These are phyloP conservation scores for Himalopsyche anomala DNA, from an alignment of 2,888 invertebrate genomes.

Conservation along the genomic window DNA sequence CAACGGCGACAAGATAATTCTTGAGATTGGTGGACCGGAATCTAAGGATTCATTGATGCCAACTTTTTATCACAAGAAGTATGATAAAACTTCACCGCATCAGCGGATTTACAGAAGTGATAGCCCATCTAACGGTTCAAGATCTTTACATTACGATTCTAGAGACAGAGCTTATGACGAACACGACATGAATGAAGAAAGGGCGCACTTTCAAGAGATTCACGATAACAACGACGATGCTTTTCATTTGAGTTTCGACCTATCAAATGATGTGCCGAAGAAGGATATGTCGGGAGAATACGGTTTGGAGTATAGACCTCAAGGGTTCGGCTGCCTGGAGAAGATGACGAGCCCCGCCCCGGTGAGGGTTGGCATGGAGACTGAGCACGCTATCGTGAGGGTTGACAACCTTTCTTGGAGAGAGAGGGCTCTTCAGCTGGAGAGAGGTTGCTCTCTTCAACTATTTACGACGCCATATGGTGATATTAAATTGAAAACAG, in stretches of 20 bases:
- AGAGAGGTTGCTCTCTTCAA: conserved; percentile 74
- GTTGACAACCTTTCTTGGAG: conserved; percentile 73
- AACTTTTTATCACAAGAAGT: conserved; percentile 76
- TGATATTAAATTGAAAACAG: conserved; percentile 52
- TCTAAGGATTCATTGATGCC: conserved; percentile 69
- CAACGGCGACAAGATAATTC: conserved; percentile 73
- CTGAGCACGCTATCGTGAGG: conserved; percentile 54
- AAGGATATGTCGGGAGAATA: conserved; percentile 47
- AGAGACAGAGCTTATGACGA: conserved; percentile 57
- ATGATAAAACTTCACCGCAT: conserved; percentile 75
- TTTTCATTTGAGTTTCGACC: conserved; percentile 52
- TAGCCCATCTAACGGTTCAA: conserved; percentile 50
- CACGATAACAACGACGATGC: conserved; percentile 50
- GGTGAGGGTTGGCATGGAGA: conserved; percentile 1
- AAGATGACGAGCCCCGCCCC: neutral
- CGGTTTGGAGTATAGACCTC: neutral
- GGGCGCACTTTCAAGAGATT: conserved; percentile 41
- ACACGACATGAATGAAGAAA: conserved; percentile 50
- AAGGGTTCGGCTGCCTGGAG: conserved; percentile 37
- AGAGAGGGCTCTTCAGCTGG: conserved; percentile 79
- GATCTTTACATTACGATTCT: conserved; percentile 51
- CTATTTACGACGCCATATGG: conserved; percentile 60
- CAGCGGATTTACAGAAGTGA: conserved; percentile 68
- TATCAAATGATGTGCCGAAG: conserved; percentile 48
- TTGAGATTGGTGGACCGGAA: conserved; percentile 76